These are phyloP conservation scores for Octomys mimax DNA, from an alignment of 2,797 vertebrate species.

Conservation along the genomic window DNA sequence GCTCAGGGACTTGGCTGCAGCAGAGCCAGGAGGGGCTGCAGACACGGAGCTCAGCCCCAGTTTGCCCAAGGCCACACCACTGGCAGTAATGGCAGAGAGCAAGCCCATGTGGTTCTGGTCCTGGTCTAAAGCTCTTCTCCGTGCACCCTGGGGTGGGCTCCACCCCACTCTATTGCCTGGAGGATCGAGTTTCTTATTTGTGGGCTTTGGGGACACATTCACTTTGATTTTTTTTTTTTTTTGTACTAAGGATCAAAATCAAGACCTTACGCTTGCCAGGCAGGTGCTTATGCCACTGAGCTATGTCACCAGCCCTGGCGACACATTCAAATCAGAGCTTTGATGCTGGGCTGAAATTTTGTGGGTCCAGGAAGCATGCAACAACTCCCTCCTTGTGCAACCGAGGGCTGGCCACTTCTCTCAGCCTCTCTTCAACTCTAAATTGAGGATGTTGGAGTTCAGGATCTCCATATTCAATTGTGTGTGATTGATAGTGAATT, in stretches of 20 bases:
- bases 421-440: neutral
- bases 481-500: neutral
- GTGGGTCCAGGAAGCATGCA: accelerated
- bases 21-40: neutral
- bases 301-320: no score
- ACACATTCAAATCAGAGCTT: neutral
- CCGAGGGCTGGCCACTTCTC: neutral
- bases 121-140: neutral
- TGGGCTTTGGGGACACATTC: no score
- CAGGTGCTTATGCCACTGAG: no score
- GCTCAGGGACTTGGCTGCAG: neutral
- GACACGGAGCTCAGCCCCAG: accelerated
- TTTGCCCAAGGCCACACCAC: neutral
- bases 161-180: neutral
- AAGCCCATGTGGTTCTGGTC: accelerated
- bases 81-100: neutral
- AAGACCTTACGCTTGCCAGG: no score
- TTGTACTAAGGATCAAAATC: no score
- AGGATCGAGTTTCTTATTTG: neutral
- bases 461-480: neutral
- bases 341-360: neutral
- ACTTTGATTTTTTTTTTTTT: neutral
- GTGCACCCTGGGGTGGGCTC: accelerated
- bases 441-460: neutral
- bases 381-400: accelerated